phyloP scores from a whole-genome alignment of 2,888 invertebrate genomes.

The Plagodis pulveraria region DNA sequence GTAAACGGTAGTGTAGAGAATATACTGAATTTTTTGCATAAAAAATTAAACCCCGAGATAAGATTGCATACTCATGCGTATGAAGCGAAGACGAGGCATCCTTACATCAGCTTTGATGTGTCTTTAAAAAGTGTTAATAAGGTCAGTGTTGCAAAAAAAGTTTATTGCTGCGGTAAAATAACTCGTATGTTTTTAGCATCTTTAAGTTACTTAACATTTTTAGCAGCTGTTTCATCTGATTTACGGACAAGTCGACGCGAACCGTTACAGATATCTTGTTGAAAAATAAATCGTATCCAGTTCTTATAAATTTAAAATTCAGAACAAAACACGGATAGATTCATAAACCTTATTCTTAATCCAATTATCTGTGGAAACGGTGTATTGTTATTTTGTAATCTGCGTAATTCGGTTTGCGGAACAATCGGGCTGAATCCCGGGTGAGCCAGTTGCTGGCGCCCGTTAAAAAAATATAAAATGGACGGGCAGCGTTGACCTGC shows the following conservation, averaged over 20 bases:
- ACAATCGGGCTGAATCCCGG: constrained; percentile 34
- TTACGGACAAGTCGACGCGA: constrained; percentile 18
- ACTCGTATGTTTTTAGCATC: constrained; percentile 20
- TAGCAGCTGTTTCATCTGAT: constrained; percentile 26
- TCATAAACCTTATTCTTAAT: constrained; percentile 19
- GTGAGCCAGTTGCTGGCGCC: constrained; percentile 31
- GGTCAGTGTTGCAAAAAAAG: constrained; percentile 33
- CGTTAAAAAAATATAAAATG: constrained; percentile 60
- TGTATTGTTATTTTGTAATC: constrained; percentile 38
- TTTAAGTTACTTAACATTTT: constrained; percentile 27
- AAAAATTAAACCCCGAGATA: not conserved
- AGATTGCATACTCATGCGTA: constrained; percentile 19
- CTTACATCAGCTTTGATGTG: constrained; percentile 33
- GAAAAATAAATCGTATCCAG: constrained; percentile 7
- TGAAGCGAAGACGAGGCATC: constrained; percentile 17
- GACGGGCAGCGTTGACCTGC: constrained; percentile 57
- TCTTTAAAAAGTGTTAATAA: constrained; percentile 34
- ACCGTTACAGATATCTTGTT: constrained; percentile 5
- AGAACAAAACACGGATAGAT: constrained; percentile 9
- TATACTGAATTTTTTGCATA: not conserved
- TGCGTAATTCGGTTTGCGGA: constrained; percentile 60
- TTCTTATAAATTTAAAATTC: constrained; percentile 9
- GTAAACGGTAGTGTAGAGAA: too few relatives aligned
- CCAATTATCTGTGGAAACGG: constrained; percentile 18
- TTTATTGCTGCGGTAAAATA: constrained; percentile 33